Conservation (phyloP, 2,797 vertebrate species). For the Halcyon smyrnensis region DNA sequence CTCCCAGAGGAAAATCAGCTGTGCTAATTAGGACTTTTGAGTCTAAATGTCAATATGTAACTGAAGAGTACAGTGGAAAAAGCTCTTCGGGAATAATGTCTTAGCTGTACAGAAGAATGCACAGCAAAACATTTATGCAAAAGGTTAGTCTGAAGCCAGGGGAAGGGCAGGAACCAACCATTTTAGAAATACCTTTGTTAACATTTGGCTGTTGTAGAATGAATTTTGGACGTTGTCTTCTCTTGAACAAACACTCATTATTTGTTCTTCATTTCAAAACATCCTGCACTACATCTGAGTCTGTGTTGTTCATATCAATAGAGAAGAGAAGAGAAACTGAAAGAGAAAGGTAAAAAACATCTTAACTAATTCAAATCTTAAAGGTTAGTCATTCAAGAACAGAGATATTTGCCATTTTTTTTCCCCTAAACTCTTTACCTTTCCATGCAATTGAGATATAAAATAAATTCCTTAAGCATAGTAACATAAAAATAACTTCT, state of each 20-base stretch:
- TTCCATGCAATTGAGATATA: background rate
- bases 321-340: background rate
- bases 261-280: slow-evolving; percentile 27
- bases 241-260: slow-evolving; percentile 2
- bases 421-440: slow-evolving; percentile 5
- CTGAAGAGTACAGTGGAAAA: background rate
- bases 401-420: background rate
- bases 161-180: background rate
- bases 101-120: background rate
- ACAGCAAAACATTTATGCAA: background rate
- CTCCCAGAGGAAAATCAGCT: slow-evolving; percentile 23
- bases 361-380: background rate
- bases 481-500: slow-evolving; percentile 59
- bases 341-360: background rate
- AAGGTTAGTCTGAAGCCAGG: background rate
- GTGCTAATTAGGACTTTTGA: slow-evolving; percentile 45
- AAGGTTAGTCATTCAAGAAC: background rate
- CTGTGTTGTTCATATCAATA: background rate
- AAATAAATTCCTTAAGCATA: slow-evolving; percentile 36
- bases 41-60: slow-evolving; percentile 39
- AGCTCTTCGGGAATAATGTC: background rate
- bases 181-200: background rate
- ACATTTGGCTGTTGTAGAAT: background rate
- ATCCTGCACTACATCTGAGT: background rate
- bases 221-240: background rate